Evolutionary conservation across 2,797 vertebrate genomes (phyloP).

Genomic region (Phoeniculus purpureus): DNA sequence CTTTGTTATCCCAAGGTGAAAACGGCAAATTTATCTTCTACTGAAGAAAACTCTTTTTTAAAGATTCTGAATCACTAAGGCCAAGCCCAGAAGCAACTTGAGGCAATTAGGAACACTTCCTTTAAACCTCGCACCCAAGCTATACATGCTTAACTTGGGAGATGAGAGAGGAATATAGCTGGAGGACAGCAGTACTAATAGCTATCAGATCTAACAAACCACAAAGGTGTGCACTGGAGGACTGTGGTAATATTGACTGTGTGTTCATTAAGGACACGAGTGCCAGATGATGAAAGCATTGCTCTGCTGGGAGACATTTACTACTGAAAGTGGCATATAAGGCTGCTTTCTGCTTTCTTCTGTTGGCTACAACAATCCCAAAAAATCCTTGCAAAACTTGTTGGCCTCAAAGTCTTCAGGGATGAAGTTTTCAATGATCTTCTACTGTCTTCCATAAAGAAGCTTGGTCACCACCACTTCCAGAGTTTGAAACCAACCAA

Average conservation of each 20-base stretch:
- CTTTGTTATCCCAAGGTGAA: slow-evolving; percentile 60
- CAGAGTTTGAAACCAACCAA: slow-evolving; percentile 37
- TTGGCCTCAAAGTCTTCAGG: background rate
- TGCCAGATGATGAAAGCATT: slow-evolving; percentile 32
- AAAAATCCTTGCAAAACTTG: background rate
- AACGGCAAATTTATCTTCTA: slow-evolving; percentile 13
- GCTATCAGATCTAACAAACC: slow-evolving; percentile 63
- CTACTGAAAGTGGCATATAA: slow-evolving; percentile 42
- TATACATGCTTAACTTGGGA: slow-evolving; percentile 51
- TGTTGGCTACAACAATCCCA: background rate
- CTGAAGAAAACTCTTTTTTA: slow-evolving; percentile 54
- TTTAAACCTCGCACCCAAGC: slow-evolving; percentile 47
- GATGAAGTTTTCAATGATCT: background rate
- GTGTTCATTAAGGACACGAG: slow-evolving; percentile 60
- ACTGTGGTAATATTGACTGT: slow-evolving; percentile 64
- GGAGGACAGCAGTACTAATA: slow-evolving; percentile 52
- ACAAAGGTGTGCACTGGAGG: slow-evolving; percentile 41
- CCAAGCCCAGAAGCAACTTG: slow-evolving; percentile 69
- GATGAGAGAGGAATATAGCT: slow-evolving; percentile 62
- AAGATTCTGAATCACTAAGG: slow-evolving; percentile 55
- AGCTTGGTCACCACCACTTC: slow-evolving; percentile 18
- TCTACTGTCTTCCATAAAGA: slow-evolving; percentile 13
- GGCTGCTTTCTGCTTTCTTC: slow-evolving; percentile 7
- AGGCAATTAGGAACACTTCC: slow-evolving; percentile 66
- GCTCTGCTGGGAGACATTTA: slow-evolving; percentile 39